phyloP scores from a whole-genome alignment of 2,113 vertebrate genomes.

The Engystomops pustulosus region DNA sequence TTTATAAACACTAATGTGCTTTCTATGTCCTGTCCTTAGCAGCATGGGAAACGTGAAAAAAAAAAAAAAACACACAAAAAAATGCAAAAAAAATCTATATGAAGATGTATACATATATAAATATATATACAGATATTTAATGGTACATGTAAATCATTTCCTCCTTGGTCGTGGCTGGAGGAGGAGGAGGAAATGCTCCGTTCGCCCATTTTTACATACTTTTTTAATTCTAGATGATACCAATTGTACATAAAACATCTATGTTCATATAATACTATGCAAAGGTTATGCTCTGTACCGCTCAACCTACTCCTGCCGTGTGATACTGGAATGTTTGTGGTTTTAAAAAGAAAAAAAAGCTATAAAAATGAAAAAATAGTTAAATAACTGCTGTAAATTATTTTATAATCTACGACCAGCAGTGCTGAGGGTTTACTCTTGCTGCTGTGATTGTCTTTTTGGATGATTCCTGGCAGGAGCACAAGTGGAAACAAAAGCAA shows the following conservation, averaged over 20 bases:
- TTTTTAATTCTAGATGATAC: conserved; percentile 95
- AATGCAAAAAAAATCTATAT: conserved; percentile 62
- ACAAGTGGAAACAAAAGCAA: conserved; percentile 76
- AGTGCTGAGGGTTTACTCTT: conserved; percentile 83
- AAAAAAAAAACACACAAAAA: conserved; percentile 33
- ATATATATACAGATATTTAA: conserved; percentile 66
- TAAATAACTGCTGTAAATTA: conserved; percentile 86
- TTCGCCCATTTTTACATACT: conserved; percentile 98
- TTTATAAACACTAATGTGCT: conserved; percentile 64
- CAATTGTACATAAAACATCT: conserved; percentile 99
- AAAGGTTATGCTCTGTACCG: conserved; percentile 96
- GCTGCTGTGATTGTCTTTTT: conserved; percentile 84
- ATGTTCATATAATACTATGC: conserved; percentile 99
- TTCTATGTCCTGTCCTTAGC: conserved; percentile 94
- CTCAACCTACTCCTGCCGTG: conserved; percentile 85
- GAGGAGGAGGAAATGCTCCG: conserved; percentile 96
- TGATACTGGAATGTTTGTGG: conserved; percentile 94
- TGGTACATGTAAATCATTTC: conserved; percentile 71
- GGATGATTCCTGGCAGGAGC: conserved; percentile 82
- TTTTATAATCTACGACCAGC: conserved; percentile 82
- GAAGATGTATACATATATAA: conserved; percentile 54
- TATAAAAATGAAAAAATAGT: conserved; percentile 68
- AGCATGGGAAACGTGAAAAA: conserved; percentile 93
- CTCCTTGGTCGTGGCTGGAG: conserved; percentile 55
- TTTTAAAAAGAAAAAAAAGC: conserved; percentile 73